These are phyloP conservation scores for Scaptomyza tumidula DNA, from an alignment of 2,888 invertebrate genomes.

Conservation along the genomic window DNA sequence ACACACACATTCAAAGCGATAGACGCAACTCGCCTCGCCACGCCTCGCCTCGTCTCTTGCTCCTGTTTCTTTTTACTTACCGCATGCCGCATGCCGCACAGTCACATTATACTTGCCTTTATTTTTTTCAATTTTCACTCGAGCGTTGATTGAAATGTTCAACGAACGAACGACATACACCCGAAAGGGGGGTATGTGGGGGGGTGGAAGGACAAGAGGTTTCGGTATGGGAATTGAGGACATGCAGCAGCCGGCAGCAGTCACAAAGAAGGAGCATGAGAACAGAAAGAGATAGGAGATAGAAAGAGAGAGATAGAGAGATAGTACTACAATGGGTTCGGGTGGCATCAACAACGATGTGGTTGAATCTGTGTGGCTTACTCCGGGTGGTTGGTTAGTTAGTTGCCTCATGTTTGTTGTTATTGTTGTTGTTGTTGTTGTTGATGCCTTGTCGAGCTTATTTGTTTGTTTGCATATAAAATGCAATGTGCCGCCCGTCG, in stretches of 20 bases:
- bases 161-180: constrained; percentile 52
- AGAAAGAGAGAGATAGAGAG: not conserved
- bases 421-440: constrained; percentile 7
- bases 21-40: constrained; percentile 22
- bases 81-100: constrained; percentile 1
- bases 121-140: constrained; percentile 78
- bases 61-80: not conserved
- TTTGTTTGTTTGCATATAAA: constrained; percentile 79
- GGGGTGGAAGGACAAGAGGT: constrained; percentile 2
- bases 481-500: constrained; percentile 67
- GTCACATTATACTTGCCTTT: constrained; percentile 75
- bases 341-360: constrained; percentile 2
- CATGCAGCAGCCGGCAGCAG: constrained; percentile 64
- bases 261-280: constrained; percentile 34
- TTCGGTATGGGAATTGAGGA: constrained; percentile 47
- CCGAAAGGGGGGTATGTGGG: not conserved
- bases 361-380: not conserved
- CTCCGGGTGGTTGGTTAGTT: constrained; percentile 23
- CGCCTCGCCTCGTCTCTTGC: not conserved
- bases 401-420: constrained; percentile 7
- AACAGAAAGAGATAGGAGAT: not conserved
- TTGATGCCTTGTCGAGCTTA: constrained; percentile 57
- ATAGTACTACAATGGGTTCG: constrained; percentile 13
- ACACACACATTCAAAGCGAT: constrained; percentile 23
- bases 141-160: constrained; percentile 80